These are phyloP conservation scores for Artibeus lituratus DNA, from an alignment of 2,797 vertebrate genomes.

Conservation along the genomic window DNA sequence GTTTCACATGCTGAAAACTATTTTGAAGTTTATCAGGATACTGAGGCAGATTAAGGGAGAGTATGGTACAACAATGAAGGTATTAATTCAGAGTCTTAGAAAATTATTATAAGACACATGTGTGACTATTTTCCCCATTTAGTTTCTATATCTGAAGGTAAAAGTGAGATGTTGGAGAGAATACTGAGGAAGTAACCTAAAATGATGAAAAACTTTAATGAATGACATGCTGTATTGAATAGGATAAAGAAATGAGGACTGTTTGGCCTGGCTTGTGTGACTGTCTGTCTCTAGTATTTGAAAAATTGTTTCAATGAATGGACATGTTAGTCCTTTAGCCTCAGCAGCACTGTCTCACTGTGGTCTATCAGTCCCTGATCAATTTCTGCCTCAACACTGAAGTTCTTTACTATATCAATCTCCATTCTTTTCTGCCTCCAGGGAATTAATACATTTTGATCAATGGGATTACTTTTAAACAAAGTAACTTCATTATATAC, in stretches of 20 bases:
- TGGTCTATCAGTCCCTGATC: background rate
- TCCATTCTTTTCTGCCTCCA: background rate
- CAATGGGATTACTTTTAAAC: background rate
- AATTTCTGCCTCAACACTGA: background rate
- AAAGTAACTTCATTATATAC: background rate
- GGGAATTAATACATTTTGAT: background rate
- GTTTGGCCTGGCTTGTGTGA: background rate
- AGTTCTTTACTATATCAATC: background rate
- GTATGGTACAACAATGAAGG: background rate
- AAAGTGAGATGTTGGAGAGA: background rate
- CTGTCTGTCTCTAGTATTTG: background rate
- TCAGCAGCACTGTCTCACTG: background rate
- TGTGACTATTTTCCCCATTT: background rate
- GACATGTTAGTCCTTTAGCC: background rate
- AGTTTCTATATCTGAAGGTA: background rate
- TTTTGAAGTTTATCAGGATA: background rate
- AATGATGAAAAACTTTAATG: background rate
- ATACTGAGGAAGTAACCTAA: background rate
- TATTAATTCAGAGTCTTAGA: background rate
- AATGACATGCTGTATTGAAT: background rate
- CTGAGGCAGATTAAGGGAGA: background rate
- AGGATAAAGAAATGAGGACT: background rate
- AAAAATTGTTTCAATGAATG: background rate
- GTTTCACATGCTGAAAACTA: slow-evolving; percentile 8
- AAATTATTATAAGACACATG: background rate